Conservation (phyloP, 2,888 invertebrate genomes). For the Parnassius orleans region DNA sequence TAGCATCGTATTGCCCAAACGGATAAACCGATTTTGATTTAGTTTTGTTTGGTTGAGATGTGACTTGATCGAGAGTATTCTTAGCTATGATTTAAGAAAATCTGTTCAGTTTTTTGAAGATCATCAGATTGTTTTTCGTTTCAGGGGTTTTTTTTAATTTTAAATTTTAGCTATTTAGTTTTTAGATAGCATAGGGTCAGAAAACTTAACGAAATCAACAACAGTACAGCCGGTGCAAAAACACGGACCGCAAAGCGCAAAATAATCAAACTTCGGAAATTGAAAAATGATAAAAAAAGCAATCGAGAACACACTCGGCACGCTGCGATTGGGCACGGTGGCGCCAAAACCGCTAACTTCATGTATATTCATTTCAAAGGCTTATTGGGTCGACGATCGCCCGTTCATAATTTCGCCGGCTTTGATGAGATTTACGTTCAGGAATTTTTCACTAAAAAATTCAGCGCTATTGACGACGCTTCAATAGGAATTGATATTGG, state of each 20-base stretch:
- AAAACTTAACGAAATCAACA: slow-evolving; percentile 4
- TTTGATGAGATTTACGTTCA: not conserved
- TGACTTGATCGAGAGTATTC: no score
- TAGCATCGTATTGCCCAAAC: no score
- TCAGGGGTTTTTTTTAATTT: no score
- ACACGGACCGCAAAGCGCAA: slow-evolving; percentile 9
- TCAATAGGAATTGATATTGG: not conserved
- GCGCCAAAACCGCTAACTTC: slow-evolving; percentile 3
- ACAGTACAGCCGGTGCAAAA: slow-evolving; percentile 10
- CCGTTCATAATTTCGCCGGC: slow-evolving; percentile 15
- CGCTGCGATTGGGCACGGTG: slow-evolving; percentile 1
- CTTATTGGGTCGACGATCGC: slow-evolving; percentile 21
- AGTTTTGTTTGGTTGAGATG: no score
- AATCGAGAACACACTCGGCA: not conserved
- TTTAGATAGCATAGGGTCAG: slow-evolving; percentile 12
- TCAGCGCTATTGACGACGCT: not conserved
- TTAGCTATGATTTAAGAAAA: no score
- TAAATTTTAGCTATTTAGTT: not conserved
- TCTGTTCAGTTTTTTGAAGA: no score
- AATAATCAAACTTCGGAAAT: slow-evolving; percentile 18
- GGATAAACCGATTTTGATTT: no score
- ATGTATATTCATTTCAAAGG: slow-evolving; percentile 2
- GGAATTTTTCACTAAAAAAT: not conserved
- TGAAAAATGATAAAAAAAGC: slow-evolving; percentile 21
- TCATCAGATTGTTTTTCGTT: no score